Percentiles rank a stretch among this genome's conserved stretches.
These are phyloP conservation scores for Morpho deidamia DNA, from an alignment of 2,888 invertebrate species.

Conservation along the genomic window DNA sequence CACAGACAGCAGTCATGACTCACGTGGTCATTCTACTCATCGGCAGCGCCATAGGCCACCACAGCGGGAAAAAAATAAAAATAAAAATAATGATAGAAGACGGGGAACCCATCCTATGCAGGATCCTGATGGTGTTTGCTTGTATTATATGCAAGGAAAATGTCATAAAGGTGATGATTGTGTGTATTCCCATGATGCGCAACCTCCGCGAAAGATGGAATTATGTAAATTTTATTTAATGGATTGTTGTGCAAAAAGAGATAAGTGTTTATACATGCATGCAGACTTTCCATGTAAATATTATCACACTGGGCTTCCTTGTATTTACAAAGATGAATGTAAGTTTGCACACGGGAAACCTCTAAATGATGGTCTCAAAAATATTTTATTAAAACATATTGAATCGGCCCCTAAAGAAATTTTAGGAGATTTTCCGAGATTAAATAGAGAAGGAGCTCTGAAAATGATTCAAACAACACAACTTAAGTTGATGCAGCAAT, in stretches of 20 bases:
- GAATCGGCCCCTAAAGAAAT: conserved; percentile 95
- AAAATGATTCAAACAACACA: conserved; percentile 74
- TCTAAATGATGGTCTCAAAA: conserved; percentile 87
- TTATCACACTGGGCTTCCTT: conserved; percentile 94
- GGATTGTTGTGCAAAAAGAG: conserved; percentile 96
- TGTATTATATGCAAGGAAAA: conserved; percentile 93
- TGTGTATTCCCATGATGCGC: conserved; percentile 90
- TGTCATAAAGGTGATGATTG: conserved; percentile 92
- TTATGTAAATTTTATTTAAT: conserved; percentile 97
- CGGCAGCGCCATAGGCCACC: conserved; percentile 3
- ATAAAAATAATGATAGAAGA: conserved; percentile 65
- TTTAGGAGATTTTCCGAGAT: conserved; percentile 91
- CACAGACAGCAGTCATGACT: conserved; percentile 77
- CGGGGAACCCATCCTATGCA: conserved; percentile 79
- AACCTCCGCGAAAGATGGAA: conserved; percentile 92
- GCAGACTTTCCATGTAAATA: conserved; percentile 98
- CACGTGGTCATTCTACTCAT: conserved; percentile 49
- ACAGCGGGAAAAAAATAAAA: conserved; percentile 63
- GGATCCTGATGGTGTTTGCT: conserved; percentile 86
- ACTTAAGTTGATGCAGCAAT: conserved; percentile 64
- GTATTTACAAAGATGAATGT: conserved; percentile 89
- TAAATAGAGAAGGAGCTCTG: conserved; percentile 87
- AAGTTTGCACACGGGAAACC: conserved; percentile 95
- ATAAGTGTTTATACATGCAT: conserved; percentile 97
- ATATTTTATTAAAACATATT: conserved; percentile 84